Evolutionary conservation across 2,113 vertebrate species (phyloP).

Genomic region (Melozone crissalis): DNA sequence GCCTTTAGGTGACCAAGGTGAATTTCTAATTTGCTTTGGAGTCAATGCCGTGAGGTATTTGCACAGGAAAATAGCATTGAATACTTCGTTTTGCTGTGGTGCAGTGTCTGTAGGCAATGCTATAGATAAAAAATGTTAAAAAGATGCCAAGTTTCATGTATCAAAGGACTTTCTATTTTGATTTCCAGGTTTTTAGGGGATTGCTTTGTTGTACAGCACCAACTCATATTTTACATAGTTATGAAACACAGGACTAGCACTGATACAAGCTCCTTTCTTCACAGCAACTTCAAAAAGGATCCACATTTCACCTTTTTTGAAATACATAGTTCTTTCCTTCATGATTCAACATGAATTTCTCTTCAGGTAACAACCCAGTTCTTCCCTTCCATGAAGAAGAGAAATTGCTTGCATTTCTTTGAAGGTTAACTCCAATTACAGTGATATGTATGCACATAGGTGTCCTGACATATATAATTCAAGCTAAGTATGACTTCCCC

Average conservation of each 20-base stretch:
- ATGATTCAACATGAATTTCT: neutral
- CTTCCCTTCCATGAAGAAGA: neutral
- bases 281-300: neutral
- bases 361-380: neutral
- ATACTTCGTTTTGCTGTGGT: neutral
- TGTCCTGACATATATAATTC: neutral
- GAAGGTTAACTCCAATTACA: neutral
- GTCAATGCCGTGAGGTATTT: neutral
- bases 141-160: neutral
- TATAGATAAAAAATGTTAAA: neutral
- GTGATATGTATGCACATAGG: neutral
- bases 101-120: neutral
- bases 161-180: constrained; percentile 4
- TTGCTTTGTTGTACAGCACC: neutral
- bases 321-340: neutral
- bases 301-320: neutral
- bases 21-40: neutral
- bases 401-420: neutral
- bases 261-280: neutral
- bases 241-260: neutral
- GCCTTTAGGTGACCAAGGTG: neutral
- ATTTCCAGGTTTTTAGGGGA: constrained; percentile 10
- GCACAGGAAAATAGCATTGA: neutral
- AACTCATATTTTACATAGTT: neutral
- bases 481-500: neutral